A percentile compares a stretch with the other conserved stretches of the same genome.
These are phyloP conservation scores for Pempheris klunzingeri DNA, from an alignment of 2,797 vertebrate genomes.

Conservation along the genomic window DNA sequence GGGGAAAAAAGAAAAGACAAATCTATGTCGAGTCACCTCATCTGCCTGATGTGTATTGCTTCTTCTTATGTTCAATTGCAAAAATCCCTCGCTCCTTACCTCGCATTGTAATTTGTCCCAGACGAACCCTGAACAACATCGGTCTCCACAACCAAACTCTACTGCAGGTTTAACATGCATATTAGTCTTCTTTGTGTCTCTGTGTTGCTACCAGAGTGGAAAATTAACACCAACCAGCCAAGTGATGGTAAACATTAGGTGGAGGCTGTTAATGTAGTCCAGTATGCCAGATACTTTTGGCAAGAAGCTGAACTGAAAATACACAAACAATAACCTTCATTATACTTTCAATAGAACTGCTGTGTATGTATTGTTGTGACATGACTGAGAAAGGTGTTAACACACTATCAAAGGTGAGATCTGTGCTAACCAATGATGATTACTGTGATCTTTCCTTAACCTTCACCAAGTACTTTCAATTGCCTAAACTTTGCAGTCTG, in stretches of 20 bases:
- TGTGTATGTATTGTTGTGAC: constrained; percentile 42
- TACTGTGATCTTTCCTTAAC: too few species aligned
- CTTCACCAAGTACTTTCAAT: too few species aligned
- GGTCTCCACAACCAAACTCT: constrained; percentile 15
- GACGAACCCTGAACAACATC: constrained; percentile 25
- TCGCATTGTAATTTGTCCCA: constrained; percentile 15
- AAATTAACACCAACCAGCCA: constrained; percentile 35
- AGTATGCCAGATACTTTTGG: constrained; percentile 27
- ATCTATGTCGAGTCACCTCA: constrained; percentile 51
- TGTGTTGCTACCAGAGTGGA: constrained; percentile 14
- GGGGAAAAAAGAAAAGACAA: constrained; percentile 28
- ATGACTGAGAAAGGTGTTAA: constrained; percentile 36
- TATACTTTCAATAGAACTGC: constrained; percentile 17
- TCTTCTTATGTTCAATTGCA: constrained; percentile 33
- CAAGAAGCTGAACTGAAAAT: constrained; percentile 24
- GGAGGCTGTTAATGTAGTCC: constrained; percentile 20
- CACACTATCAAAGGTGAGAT: constrained; percentile 4
- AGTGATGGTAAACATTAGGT: constrained; percentile 32
- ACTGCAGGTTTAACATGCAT: constrained; percentile 33
- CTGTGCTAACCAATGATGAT: constrained; percentile 13
- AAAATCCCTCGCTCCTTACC: constrained; percentile 13
- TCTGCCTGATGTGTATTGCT: constrained; percentile 37
- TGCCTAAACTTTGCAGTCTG: background rate
- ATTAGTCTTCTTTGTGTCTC: constrained; percentile 36
- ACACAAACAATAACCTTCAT: constrained; percentile 23